Evolutionary conservation across 37 sponge, comb jelly and placozoan species (phyloP).

Genomic region (Ianthella basta): DNA sequence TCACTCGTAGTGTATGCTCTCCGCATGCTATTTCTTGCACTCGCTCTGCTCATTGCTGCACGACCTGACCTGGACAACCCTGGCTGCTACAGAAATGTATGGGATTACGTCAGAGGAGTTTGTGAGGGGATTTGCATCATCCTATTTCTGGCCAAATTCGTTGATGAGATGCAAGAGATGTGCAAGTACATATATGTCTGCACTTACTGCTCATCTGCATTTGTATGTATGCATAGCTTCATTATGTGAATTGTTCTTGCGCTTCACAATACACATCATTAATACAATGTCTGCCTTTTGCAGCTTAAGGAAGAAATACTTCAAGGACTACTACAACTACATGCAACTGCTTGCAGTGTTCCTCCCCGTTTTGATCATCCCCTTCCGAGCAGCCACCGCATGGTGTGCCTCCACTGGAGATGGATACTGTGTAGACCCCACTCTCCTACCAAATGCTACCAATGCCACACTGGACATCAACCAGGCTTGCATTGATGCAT

Average conservation of each 20-base stretch:
- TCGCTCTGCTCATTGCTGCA: background rate
- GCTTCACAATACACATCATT: no score
- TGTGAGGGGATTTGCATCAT: background rate
- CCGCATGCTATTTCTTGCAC: background rate
- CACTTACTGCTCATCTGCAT: no score
- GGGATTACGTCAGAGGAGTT: background rate
- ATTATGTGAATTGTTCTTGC: background rate
- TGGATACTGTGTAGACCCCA: background rate
- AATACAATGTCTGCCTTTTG: no score
- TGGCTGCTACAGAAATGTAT: slow-evolving; percentile 1
- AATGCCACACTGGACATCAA: background rate
- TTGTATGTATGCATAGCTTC: background rate
- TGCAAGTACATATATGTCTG: background rate
- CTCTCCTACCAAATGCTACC: background rate
- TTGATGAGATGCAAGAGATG: background rate
- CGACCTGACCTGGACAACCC: slow-evolving; percentile 3
- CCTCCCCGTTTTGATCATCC: background rate
- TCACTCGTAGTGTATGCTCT: background rate
- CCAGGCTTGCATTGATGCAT: background rate
- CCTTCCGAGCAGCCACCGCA: background rate
- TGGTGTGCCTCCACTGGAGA: slow-evolving; percentile 2
- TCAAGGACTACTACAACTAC: background rate
- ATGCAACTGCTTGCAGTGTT: background rate
- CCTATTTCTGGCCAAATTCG: background rate
- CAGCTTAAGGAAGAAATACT: background rate